Evolutionary conservation across 1,140 invertebrate genomes (phyloP).

Genomic region (Philotrypesis tridentata): DNA sequence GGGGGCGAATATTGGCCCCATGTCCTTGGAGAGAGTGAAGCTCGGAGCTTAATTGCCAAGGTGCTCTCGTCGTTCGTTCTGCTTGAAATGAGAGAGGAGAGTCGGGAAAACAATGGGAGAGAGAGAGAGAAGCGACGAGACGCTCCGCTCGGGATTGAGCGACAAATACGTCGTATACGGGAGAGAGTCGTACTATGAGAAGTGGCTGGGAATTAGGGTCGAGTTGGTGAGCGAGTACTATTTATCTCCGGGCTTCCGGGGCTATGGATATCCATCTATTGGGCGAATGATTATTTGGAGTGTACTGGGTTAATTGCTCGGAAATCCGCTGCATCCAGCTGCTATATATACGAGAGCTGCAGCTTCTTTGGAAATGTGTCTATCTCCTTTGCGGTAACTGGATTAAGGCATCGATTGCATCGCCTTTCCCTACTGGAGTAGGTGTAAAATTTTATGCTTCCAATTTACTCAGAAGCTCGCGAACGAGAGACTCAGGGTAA

Average conservation of each 20-base stretch:
- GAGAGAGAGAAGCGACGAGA: too few relatives aligned
- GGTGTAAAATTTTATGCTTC: too few relatives aligned
- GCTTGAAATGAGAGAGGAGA: not conserved
- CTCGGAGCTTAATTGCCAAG: not conserved
- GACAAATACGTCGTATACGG: not conserved
- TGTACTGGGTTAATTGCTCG: not conserved
- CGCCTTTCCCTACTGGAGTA: too few relatives aligned
- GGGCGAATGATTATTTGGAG: not conserved
- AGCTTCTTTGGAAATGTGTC: too few relatives aligned
- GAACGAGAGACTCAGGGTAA: too few relatives aligned
- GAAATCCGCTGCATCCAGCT: not conserved
- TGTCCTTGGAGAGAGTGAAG: not conserved
- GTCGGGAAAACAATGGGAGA: constrained; percentile 6
- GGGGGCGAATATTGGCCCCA: not conserved
- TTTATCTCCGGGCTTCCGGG: not conserved
- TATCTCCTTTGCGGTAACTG: too few relatives aligned
- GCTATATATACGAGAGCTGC: too few relatives aligned
- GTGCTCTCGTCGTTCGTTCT: constrained; percentile 6
- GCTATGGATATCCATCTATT: not conserved
- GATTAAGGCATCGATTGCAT: too few relatives aligned
- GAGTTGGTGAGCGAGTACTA: not conserved
- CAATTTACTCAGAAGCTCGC: too few relatives aligned
- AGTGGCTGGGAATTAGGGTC: not conserved
- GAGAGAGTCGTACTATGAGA: not conserved
- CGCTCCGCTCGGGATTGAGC: not conserved